phyloP scores from a whole-genome alignment of 2,797 vertebrate genomes.

The Nyctibius grandis region DNA sequence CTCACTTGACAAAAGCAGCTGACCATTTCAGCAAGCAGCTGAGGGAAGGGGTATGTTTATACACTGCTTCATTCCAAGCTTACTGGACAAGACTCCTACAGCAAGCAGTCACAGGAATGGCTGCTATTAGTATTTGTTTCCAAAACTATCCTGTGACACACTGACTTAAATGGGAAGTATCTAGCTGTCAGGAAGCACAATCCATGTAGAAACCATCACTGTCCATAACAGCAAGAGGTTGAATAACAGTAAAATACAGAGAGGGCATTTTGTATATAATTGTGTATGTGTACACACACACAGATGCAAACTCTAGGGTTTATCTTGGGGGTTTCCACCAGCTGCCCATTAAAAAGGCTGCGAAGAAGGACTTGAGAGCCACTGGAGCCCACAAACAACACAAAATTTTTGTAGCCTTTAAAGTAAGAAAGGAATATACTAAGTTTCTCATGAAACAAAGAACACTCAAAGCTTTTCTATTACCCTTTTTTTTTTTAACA shows the following conservation, averaged over 20 bases:
- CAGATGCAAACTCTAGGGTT: background rate
- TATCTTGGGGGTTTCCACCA: background rate
- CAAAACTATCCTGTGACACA: background rate
- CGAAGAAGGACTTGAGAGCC: background rate
- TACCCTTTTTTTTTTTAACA: background rate
- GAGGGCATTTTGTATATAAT: background rate
- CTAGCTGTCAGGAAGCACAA: background rate
- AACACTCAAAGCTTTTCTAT: background rate
- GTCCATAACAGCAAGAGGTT: rapidly evolving
- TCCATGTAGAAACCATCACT: background rate
- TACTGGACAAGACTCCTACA: background rate
- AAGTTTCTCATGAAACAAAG: background rate
- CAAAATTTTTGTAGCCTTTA: background rate
- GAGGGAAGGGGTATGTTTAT: rapidly evolving
- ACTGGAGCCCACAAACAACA: background rate
- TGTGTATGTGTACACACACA: rapidly evolving
- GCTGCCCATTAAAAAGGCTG: background rate
- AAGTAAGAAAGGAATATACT: background rate
- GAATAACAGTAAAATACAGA: background rate
- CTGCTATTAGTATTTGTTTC: background rate
- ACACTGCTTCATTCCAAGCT: background rate
- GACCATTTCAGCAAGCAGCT: background rate
- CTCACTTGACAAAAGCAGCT: background rate
- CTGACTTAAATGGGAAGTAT: background rate
- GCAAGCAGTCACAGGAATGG: background rate